phyloP scores from a whole-genome alignment of 2,113 vertebrate genomes.

The Notothenia coriiceps region DNA sequence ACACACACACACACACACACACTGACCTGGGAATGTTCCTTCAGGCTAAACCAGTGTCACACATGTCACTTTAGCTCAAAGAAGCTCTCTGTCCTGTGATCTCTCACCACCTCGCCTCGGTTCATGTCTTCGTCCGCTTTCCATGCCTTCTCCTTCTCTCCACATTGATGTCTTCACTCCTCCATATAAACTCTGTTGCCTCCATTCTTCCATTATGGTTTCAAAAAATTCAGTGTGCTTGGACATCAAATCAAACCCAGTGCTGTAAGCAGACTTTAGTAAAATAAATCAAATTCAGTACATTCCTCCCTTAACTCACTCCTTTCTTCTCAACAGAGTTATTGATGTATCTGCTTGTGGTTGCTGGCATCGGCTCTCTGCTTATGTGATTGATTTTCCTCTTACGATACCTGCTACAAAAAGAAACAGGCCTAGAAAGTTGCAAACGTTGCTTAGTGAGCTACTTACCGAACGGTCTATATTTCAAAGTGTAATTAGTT shows the following conservation, averaged over 20 bases:
- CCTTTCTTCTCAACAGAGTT: neutral
- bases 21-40: constrained; percentile 72
- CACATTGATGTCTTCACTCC: constrained; percentile 38
- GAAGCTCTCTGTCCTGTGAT: constrained; percentile 74
- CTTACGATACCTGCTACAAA: neutral
- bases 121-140: constrained; percentile 31
- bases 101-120: constrained; percentile 41
- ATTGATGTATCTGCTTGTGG: constrained; percentile 30
- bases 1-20: constrained; percentile 41
- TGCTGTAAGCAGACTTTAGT: constrained; percentile 34
- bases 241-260: constrained; percentile 53
- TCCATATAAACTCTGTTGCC: constrained; percentile 16
- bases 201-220: constrained; percentile 34
- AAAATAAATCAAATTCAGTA: constrained; percentile 53
- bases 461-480: neutral
- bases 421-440: constrained; percentile 6
- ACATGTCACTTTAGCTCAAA: constrained; percentile 78
- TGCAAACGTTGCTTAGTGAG: constrained; percentile 1
- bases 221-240: constrained; percentile 49
- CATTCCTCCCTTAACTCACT: constrained; percentile 50
- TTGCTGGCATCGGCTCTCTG: constrained; percentile 10
- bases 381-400: constrained; percentile 7
- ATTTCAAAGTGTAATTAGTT: constrained; percentile 19
- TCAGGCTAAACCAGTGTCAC: constrained; percentile 73
- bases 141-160: constrained; percentile 15